phyloP scores from a whole-genome alignment of 2,888 invertebrate genomes.

The Ditylenchus weischeri region DNA sequence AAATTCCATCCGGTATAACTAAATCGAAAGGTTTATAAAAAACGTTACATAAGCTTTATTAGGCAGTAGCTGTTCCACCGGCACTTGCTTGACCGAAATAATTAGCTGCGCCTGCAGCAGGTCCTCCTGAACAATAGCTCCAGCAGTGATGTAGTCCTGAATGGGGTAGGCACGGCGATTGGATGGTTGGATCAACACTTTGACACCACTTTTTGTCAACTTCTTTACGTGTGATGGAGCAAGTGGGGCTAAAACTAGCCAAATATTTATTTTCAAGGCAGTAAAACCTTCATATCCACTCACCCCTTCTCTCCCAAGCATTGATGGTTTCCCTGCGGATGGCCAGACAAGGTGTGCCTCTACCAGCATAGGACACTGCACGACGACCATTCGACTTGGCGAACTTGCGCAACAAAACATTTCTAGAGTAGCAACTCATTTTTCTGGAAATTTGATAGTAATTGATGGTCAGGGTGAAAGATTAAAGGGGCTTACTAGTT shows the following conservation, averaged over 20 bases:
- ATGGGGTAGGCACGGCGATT: constrained; percentile 95
- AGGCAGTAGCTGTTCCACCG: constrained; percentile 81
- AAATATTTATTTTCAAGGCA: too few relatives aligned
- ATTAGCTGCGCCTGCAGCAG: constrained; percentile 69
- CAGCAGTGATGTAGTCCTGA: constrained; percentile 87
- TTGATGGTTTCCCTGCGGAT: constrained; percentile 63
- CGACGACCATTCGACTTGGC: too few relatives aligned
- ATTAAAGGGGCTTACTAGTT: too few relatives aligned
- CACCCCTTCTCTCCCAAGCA: constrained; percentile 75
- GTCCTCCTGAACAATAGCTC: constrained; percentile 90
- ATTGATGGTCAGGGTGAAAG: too few relatives aligned
- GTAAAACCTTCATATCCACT: constrained; percentile 61
- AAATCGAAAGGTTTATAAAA: too few relatives aligned
- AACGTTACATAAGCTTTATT: constrained; percentile 78
- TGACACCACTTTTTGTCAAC: constrained; percentile 74
- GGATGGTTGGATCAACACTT: constrained; percentile 92
- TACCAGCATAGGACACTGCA: background rate
- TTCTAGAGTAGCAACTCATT: too few relatives aligned
- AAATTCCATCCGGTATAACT: too few relatives aligned
- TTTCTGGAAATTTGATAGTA: too few relatives aligned
- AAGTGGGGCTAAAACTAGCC: too few relatives aligned
- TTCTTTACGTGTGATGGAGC: constrained; percentile 85
- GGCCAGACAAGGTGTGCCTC: constrained; percentile 30
- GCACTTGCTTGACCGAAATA: constrained; percentile 87
- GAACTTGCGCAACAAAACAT: too few relatives aligned